These are phyloP conservation scores for Acropternis orthonyx DNA, from an alignment of 2,797 vertebrate genomes.

Conservation along the genomic window DNA sequence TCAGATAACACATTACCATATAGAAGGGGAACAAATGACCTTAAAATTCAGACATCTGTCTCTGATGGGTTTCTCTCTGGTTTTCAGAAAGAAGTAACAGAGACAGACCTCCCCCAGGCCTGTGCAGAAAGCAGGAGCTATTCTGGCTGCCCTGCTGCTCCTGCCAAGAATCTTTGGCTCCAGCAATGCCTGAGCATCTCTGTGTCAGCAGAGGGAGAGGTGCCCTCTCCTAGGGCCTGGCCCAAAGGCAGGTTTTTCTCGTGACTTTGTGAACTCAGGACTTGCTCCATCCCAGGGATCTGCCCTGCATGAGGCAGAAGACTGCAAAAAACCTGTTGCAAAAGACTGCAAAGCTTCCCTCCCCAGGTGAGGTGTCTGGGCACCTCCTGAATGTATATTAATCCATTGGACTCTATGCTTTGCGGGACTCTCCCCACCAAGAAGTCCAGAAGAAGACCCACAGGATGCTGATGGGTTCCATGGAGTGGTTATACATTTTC, in stretches of 20 bases:
- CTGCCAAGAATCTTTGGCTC: slow-evolving; percentile 7
- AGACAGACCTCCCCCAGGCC: slow-evolving; percentile 9
- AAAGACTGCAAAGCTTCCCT: neutral
- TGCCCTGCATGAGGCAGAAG: fast-evolving
- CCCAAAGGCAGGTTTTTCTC: neutral
- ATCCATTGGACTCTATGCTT: neutral
- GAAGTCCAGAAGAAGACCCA: neutral
- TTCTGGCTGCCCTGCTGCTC: neutral
- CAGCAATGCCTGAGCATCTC: neutral
- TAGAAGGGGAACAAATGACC: slow-evolving; percentile 36
- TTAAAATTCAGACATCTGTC: slow-evolving; percentile 36
- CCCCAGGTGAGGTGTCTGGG: neutral
- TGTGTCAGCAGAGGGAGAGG: neutral
- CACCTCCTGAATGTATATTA: neutral
- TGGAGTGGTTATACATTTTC: neutral
- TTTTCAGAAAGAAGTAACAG: neutral
- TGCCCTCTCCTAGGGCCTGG: neutral
- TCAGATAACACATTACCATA: slow-evolving; percentile 1
- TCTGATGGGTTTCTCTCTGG: slow-evolving; percentile 14
- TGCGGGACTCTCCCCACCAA: neutral
- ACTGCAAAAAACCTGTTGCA: neutral
- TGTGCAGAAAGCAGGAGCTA: neutral
- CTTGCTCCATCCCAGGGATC: neutral
- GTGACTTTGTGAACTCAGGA: fast-evolving
- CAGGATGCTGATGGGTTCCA: neutral